Base-by-base conservation (phyloP, 2,888 invertebrate species). In the Morpho helenor region DNA sequence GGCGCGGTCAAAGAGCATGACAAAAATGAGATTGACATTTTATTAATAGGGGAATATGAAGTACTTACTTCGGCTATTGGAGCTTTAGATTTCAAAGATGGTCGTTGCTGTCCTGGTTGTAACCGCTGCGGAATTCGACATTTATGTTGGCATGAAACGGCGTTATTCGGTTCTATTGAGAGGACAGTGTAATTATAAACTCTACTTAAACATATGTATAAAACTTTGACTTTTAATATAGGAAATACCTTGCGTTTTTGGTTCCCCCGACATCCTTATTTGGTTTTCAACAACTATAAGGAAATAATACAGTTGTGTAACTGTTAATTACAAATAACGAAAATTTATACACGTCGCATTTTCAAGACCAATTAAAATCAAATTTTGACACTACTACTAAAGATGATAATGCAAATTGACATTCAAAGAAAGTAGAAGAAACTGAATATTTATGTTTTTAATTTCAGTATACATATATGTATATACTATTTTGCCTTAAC, bases 61-160 rank as follows among this genome's bases (percentile, higher is more conserved):
- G 8, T 39, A 51, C 47, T 57, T 40, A 52, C 52, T 41, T 55
- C 55, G 8, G 23, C 48, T 8, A 4, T 31, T 3, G 9, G 44
- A 7, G 41, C 46, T 57, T 52, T 62, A 16, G 56, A 8, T 55
- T 55, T 61, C 7, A 22, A 7, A 7, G 49, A 49, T 4, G 49
- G 52, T 8, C 62, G 59, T 23, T 56, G 56, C 31, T 75, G 74
- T 7, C 64, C 70, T 8, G 66, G 51, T 7, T 72, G 66, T 43
- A 81, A 56, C 49, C 80, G 75, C 60, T 80, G 80, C 6, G 86
- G 86, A 43, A 86, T 84, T 10, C 80, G 76, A 67, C 84, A 81
- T 65, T 68, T 82, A 7, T 54, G 52, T 4, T 62, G 52, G 7
- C 65, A 67, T 56, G 66, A 71, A 8, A 60, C 46, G 47, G 66